Conservation (phyloP, 2,113 vertebrate species). For the Nycticebus coucang region DNA sequence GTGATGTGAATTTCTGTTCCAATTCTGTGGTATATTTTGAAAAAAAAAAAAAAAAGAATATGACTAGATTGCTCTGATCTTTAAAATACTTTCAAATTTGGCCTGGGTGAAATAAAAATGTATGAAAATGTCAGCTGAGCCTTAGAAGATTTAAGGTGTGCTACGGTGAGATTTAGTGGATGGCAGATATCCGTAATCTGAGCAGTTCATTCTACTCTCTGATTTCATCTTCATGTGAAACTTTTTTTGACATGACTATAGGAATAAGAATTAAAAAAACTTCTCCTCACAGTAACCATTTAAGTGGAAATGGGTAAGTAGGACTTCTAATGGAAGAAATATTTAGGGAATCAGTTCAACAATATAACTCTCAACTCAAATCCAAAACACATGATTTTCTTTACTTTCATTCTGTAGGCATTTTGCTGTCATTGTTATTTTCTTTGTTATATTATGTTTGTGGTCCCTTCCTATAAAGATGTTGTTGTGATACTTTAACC, state of each 20-base stretch:
- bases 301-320: background rate
- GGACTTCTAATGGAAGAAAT: background rate
- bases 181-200: slow-evolving; percentile 68
- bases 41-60: slow-evolving; percentile 43
- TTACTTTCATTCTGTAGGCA: background rate
- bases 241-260: slow-evolving; percentile 59
- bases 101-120: slow-evolving; percentile 53
- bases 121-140: slow-evolving; percentile 70
- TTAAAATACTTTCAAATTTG: slow-evolving; percentile 73
- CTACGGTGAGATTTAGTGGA: slow-evolving; percentile 66
- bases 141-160: slow-evolving; percentile 69
- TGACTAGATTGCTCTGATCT: slow-evolving; percentile 57
- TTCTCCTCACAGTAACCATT: background rate
- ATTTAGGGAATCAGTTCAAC: background rate
- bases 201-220: slow-evolving; percentile 69
- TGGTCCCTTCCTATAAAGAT: background rate
- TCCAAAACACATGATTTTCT: background rate
- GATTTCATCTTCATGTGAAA: slow-evolving; percentile 61
- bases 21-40: slow-evolving; percentile 34
- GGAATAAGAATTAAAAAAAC: slow-evolving; percentile 46
- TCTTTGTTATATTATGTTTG: background rate
- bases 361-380: background rate
- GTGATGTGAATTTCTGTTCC: slow-evolving; percentile 33
- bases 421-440: background rate
- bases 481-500: background rate